Conservation (phyloP, 2,888 invertebrate genomes). For the Erebia ligea region DNA sequence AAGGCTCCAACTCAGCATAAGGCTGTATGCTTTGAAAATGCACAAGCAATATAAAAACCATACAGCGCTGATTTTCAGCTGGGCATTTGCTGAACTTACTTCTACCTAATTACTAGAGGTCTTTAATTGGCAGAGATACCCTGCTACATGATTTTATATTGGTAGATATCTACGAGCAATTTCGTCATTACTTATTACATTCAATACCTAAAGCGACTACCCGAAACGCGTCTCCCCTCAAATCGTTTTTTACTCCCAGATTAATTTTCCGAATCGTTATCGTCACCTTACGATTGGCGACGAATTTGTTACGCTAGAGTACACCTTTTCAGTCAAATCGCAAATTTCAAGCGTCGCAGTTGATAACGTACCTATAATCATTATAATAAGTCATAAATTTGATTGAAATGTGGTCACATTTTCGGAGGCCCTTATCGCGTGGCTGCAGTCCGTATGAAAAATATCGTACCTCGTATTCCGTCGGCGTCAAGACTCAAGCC, state of each 20-base stretch:
- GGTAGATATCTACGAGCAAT: constrained; percentile 12
- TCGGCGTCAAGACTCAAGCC: constrained; percentile 62
- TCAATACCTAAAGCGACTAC: constrained; percentile 31
- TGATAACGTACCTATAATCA: constrained; percentile 80
- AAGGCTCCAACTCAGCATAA: no score
- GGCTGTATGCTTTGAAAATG: no score
- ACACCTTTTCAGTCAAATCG: constrained; percentile 81
- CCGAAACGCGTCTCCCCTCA: constrained; percentile 37
- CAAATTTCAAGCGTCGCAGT: constrained; percentile 76
- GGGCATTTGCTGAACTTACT: no score
- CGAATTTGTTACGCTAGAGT: constrained; percentile 80
- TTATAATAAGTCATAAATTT: constrained; percentile 83
- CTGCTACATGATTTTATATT: not conserved
- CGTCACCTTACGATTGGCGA: constrained; percentile 78
- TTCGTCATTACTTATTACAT: constrained; percentile 34
- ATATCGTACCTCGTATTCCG: constrained; percentile 64
- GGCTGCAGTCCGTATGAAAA: constrained; percentile 80
- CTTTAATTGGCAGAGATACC: no score
- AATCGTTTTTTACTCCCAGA: constrained; percentile 68
- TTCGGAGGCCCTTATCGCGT: constrained; percentile 74
- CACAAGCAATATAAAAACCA: no score
- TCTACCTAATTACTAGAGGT: not conserved
- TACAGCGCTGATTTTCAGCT: no score
- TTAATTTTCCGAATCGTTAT: constrained; percentile 80
- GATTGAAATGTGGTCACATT: constrained; percentile 83